phyloP scores from a whole-genome alignment of 2,113 vertebrate species.

The Platanista minor region DNA sequence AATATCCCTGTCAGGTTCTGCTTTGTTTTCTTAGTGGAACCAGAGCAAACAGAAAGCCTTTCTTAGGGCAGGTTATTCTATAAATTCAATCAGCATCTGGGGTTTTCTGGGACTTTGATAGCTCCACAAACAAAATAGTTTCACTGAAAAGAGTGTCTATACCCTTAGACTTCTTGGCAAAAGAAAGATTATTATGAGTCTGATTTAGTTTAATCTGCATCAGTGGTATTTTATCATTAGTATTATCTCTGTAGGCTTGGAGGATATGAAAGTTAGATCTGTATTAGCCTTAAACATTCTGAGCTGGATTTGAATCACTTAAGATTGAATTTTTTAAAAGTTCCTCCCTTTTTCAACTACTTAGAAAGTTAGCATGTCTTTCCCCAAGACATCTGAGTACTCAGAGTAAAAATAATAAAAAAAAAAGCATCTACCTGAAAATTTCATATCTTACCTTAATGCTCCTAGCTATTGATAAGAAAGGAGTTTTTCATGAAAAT shows the following conservation, averaged over 20 bases:
- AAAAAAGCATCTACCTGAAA: not conserved
- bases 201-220: conserved; percentile 7
- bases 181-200: not conserved
- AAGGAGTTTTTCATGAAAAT: not conserved
- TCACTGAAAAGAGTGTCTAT: not conserved
- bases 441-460: conserved; percentile 25
- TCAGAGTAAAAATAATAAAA: conserved; percentile 30
- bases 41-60: not conserved
- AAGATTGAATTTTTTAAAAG: not conserved
- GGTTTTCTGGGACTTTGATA: not conserved
- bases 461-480: not conserved
- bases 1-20: not conserved
- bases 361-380: conserved; percentile 29
- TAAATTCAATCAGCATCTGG: not conserved
- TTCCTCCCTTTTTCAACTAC: too few species aligned
- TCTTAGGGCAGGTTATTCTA: not conserved
- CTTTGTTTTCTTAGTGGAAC: not conserved
- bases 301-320: conserved; percentile 23
- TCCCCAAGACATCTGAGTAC: not conserved
- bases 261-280: not conserved
- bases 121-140: not conserved
- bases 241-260: not conserved
- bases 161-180: not conserved
- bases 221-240: conserved; percentile 6
- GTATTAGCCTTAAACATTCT: conserved; percentile 28